A percentile compares a stretch with the other conserved stretches of the same genome.
These are phyloP conservation scores for Cryptus viduatorius DNA, from an alignment of 2,888 invertebrate species.

Conservation along the genomic window DNA sequence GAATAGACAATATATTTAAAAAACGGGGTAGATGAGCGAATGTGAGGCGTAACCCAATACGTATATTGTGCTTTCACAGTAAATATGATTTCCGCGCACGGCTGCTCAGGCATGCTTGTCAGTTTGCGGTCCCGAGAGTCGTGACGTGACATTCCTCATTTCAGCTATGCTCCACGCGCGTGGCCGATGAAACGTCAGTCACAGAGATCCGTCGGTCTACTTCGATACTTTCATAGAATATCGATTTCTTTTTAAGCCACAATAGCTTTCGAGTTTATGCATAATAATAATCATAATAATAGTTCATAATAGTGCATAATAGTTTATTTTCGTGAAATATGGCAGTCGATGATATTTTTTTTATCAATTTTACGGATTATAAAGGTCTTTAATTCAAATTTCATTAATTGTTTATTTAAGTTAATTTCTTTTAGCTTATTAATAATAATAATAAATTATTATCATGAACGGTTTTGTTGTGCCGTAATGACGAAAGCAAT, in stretches of 20 bases:
- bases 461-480: too few species aligned
- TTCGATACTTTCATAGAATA: not conserved
- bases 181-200: constrained; percentile 12
- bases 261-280: not conserved
- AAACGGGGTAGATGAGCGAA: not conserved
- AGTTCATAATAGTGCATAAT: not conserved
- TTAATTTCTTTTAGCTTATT: too few species aligned
- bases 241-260: not conserved
- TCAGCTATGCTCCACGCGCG: constrained; percentile 1
- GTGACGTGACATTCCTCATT: constrained; percentile 11
- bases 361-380: too few species aligned
- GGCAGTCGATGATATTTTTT: too few species aligned
- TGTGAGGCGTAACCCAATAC: not conserved
- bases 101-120: constrained; percentile 13
- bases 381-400: too few species aligned
- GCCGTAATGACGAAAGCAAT: too few species aligned
- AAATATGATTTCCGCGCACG: constrained; percentile 8
- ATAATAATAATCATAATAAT: not conserved
- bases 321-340: too few species aligned
- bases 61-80: constrained; percentile 1
- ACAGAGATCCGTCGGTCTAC: not conserved
- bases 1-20: not conserved
- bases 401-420: too few species aligned
- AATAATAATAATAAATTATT: too few species aligned
- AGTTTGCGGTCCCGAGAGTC: not conserved